Conservation (phyloP, 2,113 vertebrate species). For the Camelus dromedarius region DNA sequence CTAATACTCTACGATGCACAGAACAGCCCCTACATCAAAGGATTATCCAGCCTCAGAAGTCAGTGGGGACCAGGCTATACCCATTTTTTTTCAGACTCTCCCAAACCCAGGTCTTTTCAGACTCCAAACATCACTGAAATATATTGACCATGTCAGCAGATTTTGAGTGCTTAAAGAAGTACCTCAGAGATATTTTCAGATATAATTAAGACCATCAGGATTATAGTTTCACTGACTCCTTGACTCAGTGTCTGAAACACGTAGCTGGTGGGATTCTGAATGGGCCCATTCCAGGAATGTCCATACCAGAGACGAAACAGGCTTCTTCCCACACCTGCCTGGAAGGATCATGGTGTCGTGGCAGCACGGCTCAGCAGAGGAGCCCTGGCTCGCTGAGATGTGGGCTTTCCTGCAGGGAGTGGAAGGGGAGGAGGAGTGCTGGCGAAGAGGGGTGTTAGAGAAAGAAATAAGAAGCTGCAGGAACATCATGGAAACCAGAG, state of each 20-base stretch:
- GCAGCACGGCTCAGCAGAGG: neutral
- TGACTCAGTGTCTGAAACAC: neutral
- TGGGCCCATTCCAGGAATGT: neutral
- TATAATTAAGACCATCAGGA: neutral
- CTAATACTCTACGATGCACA: neutral
- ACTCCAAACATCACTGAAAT: neutral
- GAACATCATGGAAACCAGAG: neutral
- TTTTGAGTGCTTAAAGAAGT: neutral
- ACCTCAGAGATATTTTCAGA: neutral
- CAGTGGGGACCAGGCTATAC: neutral
- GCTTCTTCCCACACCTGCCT: neutral
- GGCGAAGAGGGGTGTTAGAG: neutral
- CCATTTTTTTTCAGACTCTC: neutral
- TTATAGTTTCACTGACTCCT: neutral
- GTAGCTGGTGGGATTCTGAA: neutral
- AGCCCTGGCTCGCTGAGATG: neutral
- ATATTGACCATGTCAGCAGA: neutral
- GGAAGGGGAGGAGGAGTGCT: neutral
- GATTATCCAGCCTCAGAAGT: neutral
- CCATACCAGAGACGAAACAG: neutral
- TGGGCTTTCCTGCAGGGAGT: neutral
- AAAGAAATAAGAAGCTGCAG: neutral
- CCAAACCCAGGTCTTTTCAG: neutral
- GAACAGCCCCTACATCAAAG: neutral
- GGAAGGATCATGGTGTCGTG: too few relatives aligned